Evolutionary conservation across 2,797 vertebrate species (phyloP), one percentile per base, ranked within the genome.

Genomic region (Microhierax caerulescens): DNA sequence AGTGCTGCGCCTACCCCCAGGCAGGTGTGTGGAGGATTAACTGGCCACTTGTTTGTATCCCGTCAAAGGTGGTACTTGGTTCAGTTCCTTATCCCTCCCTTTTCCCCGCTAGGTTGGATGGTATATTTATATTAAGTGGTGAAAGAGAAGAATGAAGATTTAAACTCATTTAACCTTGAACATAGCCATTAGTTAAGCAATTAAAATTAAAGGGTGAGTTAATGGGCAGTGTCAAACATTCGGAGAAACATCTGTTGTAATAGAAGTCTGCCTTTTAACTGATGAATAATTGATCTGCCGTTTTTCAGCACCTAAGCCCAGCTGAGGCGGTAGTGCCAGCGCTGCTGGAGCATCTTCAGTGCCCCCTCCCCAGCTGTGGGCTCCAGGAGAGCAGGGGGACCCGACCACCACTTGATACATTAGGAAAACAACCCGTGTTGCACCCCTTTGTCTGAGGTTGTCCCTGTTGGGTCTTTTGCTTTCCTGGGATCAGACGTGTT

Each of bases 171-270:
- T 98, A 97, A 98, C 97, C 97, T 98, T 98, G 97, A 97, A 92
- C 89, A 61, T 83, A 94, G 90, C 87, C 95, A 96, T 97, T 97
- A 97, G 97, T 97, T 97, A 96, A 96, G 95, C 97, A 97, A 97
- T 98, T 98, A 97, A 97, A 98, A 96, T 95, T 95, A 97, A 97
- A 97, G 97, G 93, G 93, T 97, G 97, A 98, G 97, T 97, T 98
- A 98, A 98, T 97, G 97, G 97, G 94, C 94, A 97, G 96, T 96
- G 97, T 97, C 97, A 97, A 97, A 96, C 97, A 97, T 97, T 96
- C 59, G 4, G 94, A 97, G 94, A 98, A 98, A 97, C 97, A 98
- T 97, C 97, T 98, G 97, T 90, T 96, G 93, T 92, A 87, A 95
- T 97, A 97, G 96, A 96, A 96, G 90, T 94, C 96, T 96, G 95